Evolutionary conservation across 2,113 vertebrate species (phyloP).

Genomic region (Cromileptes altivelis): DNA sequence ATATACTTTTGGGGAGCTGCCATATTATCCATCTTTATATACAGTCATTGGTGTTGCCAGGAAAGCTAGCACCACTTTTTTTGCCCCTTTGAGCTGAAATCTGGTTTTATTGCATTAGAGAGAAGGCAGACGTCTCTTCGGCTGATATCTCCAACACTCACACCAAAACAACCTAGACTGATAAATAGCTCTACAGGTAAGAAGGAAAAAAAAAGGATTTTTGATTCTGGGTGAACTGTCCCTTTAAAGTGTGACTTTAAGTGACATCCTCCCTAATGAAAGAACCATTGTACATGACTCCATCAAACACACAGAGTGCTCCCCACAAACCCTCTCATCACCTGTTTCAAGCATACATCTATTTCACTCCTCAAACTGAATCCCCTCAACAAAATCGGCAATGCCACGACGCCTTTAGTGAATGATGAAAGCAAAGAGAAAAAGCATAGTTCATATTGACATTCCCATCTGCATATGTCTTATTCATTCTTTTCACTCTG

Average conservation of each 20-base stretch:
- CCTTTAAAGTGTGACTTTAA: not conserved
- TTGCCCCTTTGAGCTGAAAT: too few species aligned
- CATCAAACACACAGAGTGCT: constrained; percentile 12
- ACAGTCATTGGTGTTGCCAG: too few species aligned
- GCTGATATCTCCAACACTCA: too few species aligned
- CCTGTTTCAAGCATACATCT: constrained; percentile 21
- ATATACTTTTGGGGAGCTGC: too few species aligned
- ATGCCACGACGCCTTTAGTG: constrained; percentile 33
- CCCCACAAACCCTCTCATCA: constrained; percentile 7
- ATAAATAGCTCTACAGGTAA: too few species aligned
- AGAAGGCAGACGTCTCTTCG: too few species aligned
- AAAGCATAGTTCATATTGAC: constrained; percentile 37
- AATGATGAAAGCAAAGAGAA: constrained; percentile 46
- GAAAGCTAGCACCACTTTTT: too few species aligned
- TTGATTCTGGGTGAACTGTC: too few species aligned
- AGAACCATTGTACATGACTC: not conserved
- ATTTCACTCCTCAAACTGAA: constrained; percentile 17
- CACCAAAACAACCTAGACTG: too few species aligned
- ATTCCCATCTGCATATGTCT: constrained; percentile 59
- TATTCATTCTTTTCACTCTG: constrained; percentile 34
- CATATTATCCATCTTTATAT: too few species aligned
- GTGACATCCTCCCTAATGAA: not conserved
- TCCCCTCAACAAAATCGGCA: constrained; percentile 17
- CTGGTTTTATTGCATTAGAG: too few species aligned
- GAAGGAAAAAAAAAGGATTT: too few species aligned